Base-by-base conservation (phyloP, 2,797 vertebrate species). In the Kryptolebias ocellatus region DNA sequence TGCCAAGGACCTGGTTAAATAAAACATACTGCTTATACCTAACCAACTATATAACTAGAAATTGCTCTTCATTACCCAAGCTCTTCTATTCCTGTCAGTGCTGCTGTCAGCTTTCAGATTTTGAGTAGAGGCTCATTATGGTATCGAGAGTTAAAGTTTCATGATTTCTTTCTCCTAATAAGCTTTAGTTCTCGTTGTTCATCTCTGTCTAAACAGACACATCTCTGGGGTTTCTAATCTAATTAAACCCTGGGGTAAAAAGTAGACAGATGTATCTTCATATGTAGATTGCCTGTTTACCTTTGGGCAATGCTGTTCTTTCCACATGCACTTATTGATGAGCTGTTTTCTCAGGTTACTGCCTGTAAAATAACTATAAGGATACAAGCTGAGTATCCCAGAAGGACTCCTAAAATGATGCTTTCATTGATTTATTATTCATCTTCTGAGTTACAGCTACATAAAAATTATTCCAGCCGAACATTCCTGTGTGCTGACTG, bases 241-340 rank as follows among this genome's bases (percentile, higher is more conserved):
- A 92, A 92, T 93, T 90, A 89, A 87, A 83, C 75, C 72, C 78
- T 70, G 4, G 71, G 80, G 65, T 52, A 57, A 51, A 65, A 67
- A 62, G 45, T 58, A 64, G 74, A 83, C 66, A 53, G 65, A 78
- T 78, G 67, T 60, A 56, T 44, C 72, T 71, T 76, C 8, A 57
- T 29, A 54, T 80, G 64, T 51, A 72, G 60, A 79, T 66, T 24
- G 14, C 18, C 12, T 51, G 54, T 61, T 67, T 70, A 55, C 46
- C 69, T 76, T 52, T 24, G 5, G 64, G 72, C 70, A 66, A 54
- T 31, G n/a, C 14, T 31, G 27, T 63, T 11, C 49, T 55, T 18
- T 63, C 45, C 2, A 45, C 45, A 61, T 18, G 2, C 29, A 45
- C 53, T 15, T 64, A 72, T 50, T 57, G 70, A 82, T 70, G 16